Evolutionary conservation across 2,113 vertebrate genomes (phyloP), one percentile per base, ranked within the genome.

Genomic region (Rattus rattus): DNA sequence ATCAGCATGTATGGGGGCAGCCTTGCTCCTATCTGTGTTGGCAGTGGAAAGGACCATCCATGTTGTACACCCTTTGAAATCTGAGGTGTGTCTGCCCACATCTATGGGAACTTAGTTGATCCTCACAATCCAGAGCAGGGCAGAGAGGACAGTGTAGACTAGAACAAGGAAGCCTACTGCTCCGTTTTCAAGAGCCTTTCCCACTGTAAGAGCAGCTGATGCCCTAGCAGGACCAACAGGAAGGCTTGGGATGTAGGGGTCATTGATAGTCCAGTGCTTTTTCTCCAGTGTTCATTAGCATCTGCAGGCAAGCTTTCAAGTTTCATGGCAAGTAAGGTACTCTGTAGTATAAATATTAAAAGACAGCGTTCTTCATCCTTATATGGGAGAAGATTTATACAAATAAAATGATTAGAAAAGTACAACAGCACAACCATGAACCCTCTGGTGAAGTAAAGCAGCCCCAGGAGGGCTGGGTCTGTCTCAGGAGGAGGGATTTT

Each of bases 381-480:
- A 26, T 79, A 81, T 28, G 36, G 56, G 54, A 92, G 83, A 73
- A 92, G 92, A 39, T 3, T 2, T 33, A 72, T 2, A 28, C 20
- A 17, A 20, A 49, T 49, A 26, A 94, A 96, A 88, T 72, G 73
- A 93, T 73, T 72, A n/a, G 75, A n/a, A 97, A 89, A 92, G 49
- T 17, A 7, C 77, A 70, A 73, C 13, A 79, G 2, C 47, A 73
- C 49, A 16, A 28, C 2, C 24, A 81, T 47, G 79, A 75, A 47
- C 16, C 83, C 7, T 6, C 11, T 63, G 7, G 17, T 36, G n/a
- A 91, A 49, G 7, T 14, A 24, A 36, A 81, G 52, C 17, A 84
- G 80, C n/a, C 52, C 5, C 43, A 91, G 67, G 49, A 3, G 2
- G n/a, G 7, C n/a, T 65, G 9, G 77, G 47, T 11, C 8, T 30